Evolutionary conservation across 2,888 invertebrate species (phyloP).

Genomic region (Scaptomyza caliginosa): DNA sequence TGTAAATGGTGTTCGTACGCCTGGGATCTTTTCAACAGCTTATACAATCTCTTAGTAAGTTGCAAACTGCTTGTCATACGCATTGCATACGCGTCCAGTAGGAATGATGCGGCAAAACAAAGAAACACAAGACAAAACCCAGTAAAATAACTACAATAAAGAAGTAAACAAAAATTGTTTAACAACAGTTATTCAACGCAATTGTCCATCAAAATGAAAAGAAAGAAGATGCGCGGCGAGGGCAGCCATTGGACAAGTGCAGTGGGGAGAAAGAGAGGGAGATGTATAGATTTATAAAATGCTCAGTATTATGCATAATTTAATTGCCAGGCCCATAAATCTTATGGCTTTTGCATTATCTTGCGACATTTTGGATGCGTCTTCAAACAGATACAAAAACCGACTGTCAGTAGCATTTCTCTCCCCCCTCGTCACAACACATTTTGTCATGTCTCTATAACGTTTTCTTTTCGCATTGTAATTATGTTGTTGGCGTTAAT

Average conservation of each 20-base stretch:
- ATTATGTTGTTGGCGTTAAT: slow-evolving; percentile 72
- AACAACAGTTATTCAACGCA: slow-evolving; percentile 60
- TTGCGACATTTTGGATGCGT: slow-evolving; percentile 53
- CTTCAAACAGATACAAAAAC: slow-evolving; percentile 27
- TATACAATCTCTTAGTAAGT: slow-evolving; percentile 41
- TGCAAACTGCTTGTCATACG: slow-evolving; percentile 51
- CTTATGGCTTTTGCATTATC: slow-evolving; percentile 54
- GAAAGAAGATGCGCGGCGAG: slow-evolving; percentile 5
- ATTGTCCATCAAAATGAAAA: slow-evolving; percentile 7
- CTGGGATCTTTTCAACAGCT: slow-evolving; percentile 39
- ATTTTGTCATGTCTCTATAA: not conserved
- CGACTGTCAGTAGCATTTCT: slow-evolving; percentile 1
- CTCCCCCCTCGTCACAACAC: not conserved
- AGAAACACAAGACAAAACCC: slow-evolving; percentile 12
- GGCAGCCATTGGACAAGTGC: not conserved
- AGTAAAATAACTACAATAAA: slow-evolving; percentile 4
- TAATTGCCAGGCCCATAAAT: slow-evolving; percentile 64
- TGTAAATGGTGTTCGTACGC: slow-evolving; percentile 22
- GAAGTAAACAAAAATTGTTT: slow-evolving; percentile 38
- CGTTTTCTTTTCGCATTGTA: slow-evolving; percentile 60
- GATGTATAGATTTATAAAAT: slow-evolving; percentile 31
- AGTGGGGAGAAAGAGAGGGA: not conserved
- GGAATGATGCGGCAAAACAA: slow-evolving; percentile 40
- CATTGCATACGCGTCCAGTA: slow-evolving; percentile 40
- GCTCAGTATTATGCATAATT: slow-evolving; percentile 66